Evolutionary conservation across 2,797 vertebrate species (phyloP).

Genomic region (Onychomys arenicola): DNA sequence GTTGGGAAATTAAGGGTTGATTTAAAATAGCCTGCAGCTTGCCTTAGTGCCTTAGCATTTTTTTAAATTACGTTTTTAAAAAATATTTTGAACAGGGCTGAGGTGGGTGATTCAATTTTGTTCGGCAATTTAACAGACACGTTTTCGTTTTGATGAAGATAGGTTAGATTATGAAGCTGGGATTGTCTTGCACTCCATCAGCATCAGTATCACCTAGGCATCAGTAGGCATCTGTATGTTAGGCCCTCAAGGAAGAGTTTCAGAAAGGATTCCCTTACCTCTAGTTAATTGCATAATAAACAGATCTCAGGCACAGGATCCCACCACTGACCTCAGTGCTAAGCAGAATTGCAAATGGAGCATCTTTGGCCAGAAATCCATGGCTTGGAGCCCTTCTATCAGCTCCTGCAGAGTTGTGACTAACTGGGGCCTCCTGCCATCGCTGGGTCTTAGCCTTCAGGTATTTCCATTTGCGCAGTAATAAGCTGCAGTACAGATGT

Average conservation of each 20-base stretch:
- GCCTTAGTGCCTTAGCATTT: neutral
- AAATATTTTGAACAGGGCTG: neutral
- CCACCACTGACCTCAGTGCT: neutral
- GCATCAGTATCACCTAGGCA: slow-evolving; percentile 42
- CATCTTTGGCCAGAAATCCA: neutral
- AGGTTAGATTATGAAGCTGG: slow-evolving; percentile 55
- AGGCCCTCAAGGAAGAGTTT: slow-evolving; percentile 43
- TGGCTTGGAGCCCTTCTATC: neutral
- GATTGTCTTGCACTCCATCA: slow-evolving; percentile 58
- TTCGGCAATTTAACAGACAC: slow-evolving; percentile 53
- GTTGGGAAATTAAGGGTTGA: slow-evolving; percentile 1
- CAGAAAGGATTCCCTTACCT: slow-evolving; percentile 58
- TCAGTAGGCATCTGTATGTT: slow-evolving; percentile 55
- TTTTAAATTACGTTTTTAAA: slow-evolving; percentile 62
- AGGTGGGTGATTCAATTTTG: slow-evolving; percentile 47
- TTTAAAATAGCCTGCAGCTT: slow-evolving; percentile 17
- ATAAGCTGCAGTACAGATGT: slow-evolving; percentile 65
- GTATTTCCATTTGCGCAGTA: slow-evolving; percentile 64
- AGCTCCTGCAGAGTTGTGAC: neutral
- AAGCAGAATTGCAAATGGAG: neutral
- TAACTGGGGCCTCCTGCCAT: neutral
- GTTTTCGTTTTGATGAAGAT: slow-evolving; percentile 71
- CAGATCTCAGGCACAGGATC: slow-evolving; percentile 55
- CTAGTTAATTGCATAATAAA: slow-evolving; percentile 68
- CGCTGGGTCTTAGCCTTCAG: slow-evolving; percentile 48